phyloP scores from a whole-genome alignment of 2,888 invertebrate species.

The Amphipyra berbera region DNA sequence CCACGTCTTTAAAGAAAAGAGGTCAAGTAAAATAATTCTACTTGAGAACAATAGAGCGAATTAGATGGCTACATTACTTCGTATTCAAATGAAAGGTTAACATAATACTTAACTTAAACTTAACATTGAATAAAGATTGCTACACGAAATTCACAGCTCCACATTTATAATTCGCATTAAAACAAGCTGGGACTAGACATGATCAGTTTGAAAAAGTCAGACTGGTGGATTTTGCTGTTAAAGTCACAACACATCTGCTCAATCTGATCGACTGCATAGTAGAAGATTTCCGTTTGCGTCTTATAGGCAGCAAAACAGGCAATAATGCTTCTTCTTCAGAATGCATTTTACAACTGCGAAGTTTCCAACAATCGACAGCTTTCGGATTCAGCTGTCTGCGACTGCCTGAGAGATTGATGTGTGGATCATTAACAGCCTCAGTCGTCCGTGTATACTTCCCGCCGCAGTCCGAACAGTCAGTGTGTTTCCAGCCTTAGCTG shows the following conservation, averaged over 20 bases:
- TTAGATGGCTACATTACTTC: conserved; percentile 31
- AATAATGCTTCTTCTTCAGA: conserved; percentile 48
- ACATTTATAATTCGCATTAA: conserved; percentile 1
- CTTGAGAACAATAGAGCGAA: conserved; percentile 38
- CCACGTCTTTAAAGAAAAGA: conserved; percentile 19
- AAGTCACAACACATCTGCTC: not conserved
- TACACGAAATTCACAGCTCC: conserved; percentile 9
- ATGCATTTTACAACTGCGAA: conserved; percentile 38
- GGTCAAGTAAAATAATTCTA: conserved; percentile 24
- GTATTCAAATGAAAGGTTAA: conserved; percentile 28
- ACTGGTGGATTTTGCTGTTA: not conserved
- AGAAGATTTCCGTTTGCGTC: conserved; percentile 19
- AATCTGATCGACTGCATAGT: not conserved
- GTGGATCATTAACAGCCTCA: conserved; percentile 50
- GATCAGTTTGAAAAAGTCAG: not conserved
- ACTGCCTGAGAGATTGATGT: conserved; percentile 44
- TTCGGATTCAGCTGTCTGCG: conserved; percentile 46
- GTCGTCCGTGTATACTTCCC: conserved; percentile 28
- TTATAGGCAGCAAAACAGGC: conserved; percentile 18
- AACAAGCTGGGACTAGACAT: not conserved
- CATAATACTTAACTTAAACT: not conserved
- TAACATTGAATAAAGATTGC: conserved; percentile 15
- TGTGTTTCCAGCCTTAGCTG: conserved; percentile 31
- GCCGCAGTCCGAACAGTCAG: conserved; percentile 19
- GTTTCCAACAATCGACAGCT: conserved; percentile 39